Evolutionary conservation across 2,888 invertebrate genomes (phyloP), one percentile per base, ranked within the genome.

Genomic region (Caenorhabditis sinica): DNA sequence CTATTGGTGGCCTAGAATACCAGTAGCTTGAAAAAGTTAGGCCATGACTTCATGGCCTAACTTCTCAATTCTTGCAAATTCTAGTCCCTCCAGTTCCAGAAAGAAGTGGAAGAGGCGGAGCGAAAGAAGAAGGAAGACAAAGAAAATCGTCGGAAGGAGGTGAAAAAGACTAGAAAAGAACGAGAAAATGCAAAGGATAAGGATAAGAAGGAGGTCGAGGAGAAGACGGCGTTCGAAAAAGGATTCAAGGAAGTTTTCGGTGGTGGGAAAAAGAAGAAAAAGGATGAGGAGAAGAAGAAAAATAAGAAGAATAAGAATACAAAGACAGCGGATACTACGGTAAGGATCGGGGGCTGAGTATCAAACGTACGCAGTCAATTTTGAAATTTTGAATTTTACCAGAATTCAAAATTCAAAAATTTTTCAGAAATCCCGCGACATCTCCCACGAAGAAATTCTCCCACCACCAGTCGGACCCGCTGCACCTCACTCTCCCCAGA

Each of bases 111-210:
- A n/a, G 61, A 73, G 28, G 65, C 51, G 30, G 74, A 82, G 28
- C 23, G 40, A 13, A 68, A 82, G 30, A 63, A 82, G 49, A 51
- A 75, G 33, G 60, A 75, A 33, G 74, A 75, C 28, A 82, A 82
- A 58, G 75, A 82, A 33, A 75, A 82, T 63, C 51, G 71, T 36
- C 49, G 49, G 25, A 49, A 63, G n/a, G 71, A 61, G 33, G 43
- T 66, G 40, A 76, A 61, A 36, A 72, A 74, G 40, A 65, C 75
- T 25, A 61, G 61, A 8, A 61, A 60, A 13, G 71, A 58, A 30
- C 28, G 36, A 6, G 25, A 11, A 17, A 69, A 71, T 23, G 40
- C 56, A 23, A 43, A 56, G 6, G 8, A 17, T 5, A 72, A 72
- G 20, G 63, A 71, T 8, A 36, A 49, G n/a, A 76, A 68, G 17